Evolutionary conservation across 2,113 vertebrate genomes (phyloP).

Genomic region (Zosterops borbonicus): DNA sequence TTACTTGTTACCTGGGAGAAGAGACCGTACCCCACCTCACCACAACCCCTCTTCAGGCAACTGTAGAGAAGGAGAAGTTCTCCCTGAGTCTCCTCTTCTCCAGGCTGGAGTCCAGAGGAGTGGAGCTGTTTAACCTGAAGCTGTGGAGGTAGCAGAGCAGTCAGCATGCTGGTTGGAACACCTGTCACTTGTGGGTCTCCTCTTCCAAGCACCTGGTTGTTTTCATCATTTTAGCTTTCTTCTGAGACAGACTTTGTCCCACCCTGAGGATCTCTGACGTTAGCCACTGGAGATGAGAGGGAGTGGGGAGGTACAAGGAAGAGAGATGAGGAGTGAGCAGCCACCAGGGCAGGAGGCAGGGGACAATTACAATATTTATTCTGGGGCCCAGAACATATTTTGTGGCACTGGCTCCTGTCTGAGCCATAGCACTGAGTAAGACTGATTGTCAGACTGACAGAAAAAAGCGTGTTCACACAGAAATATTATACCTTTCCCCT

Average conservation of each 20-base stretch:
- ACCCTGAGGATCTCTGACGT: not conserved
- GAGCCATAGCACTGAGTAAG: not conserved
- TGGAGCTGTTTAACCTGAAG: not conserved
- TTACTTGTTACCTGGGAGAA: not conserved
- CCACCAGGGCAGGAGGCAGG: not conserved
- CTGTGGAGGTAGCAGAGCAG: not conserved
- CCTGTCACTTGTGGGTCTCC: too few relatives aligned
- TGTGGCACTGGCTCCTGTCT: not conserved
- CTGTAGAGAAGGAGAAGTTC: not conserved
- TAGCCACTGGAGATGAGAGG: not conserved
- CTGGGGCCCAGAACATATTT: not conserved
- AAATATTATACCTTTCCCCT: not conserved
- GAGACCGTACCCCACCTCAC: rapidly evolving
- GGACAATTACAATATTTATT: not conserved
- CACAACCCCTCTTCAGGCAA: not conserved
- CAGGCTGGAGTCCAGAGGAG: not conserved
- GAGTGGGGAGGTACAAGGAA: not conserved
- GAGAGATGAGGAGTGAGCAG: not conserved
- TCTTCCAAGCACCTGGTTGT: too few relatives aligned
- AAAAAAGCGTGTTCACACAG: not conserved
- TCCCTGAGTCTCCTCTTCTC: not conserved
- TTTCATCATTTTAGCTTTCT: not conserved
- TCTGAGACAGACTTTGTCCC: too few relatives aligned
- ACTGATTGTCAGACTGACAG: not conserved
- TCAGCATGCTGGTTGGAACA: rapidly evolving